These are phyloP conservation scores for Geopemphigus sp. DNA, from an alignment of 1,140 invertebrate species.

Conservation along the genomic window DNA sequence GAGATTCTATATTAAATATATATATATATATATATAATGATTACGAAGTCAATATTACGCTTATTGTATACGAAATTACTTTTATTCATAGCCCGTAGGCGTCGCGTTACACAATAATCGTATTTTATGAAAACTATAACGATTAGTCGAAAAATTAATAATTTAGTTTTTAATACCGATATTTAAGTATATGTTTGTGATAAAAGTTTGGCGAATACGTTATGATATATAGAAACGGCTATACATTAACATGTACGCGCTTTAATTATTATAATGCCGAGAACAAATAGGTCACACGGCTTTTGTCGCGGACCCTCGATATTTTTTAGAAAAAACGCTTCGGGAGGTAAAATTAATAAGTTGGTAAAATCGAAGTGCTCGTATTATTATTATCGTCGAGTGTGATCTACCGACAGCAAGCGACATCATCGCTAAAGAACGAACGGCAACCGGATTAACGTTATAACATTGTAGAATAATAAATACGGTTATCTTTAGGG, in stretches of 20 bases:
- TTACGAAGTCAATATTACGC: neutral
- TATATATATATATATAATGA: too few species aligned
- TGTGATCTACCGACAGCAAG: too few species aligned
- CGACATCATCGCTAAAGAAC: too few species aligned
- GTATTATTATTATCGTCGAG: too few species aligned
- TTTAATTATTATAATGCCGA: neutral
- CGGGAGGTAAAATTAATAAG: too few species aligned
- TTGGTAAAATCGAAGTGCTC: neutral
- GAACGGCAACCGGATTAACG: too few species aligned
- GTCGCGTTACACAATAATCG: neutral
- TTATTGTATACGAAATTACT: neutral
- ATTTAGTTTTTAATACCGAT: neutral
- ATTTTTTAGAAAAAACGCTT: neutral
- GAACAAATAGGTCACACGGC: constrained; percentile 21
- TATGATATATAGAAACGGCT: neutral
- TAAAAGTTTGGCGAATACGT: constrained; percentile 13
- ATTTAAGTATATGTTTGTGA: neutral
- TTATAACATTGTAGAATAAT: too few species aligned
- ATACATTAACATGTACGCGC: neutral
- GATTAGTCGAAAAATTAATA: neutral
- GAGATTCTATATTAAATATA: neutral
- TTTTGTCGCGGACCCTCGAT: neutral
- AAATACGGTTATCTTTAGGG: too few species aligned
- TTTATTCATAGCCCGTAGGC: neutral
- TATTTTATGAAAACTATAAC: neutral